Conservation (phyloP, 2,888 invertebrate species). For the Caenorhabditis japonica region DNA sequence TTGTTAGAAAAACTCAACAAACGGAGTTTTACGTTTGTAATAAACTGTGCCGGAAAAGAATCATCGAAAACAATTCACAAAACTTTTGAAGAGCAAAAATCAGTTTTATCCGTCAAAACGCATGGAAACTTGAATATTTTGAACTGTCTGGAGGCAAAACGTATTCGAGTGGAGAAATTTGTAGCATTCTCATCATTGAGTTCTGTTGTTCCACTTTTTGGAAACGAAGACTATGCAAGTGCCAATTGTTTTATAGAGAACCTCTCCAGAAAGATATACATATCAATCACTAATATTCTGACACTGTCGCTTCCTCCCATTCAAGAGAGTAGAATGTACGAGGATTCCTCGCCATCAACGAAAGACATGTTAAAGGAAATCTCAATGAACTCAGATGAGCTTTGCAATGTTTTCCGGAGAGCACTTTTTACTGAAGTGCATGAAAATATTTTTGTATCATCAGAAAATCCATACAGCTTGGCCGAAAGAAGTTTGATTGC, state of each 20-base stretch:
- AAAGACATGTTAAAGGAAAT: slow-evolving; percentile 23
- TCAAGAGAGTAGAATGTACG: slow-evolving; percentile 52
- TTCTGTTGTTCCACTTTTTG: slow-evolving; percentile 62
- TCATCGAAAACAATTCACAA: slow-evolving; percentile 42
- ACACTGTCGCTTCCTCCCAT: slow-evolving; percentile 55
- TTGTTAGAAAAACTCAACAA: slow-evolving; percentile 1
- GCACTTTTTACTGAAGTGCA: slow-evolving; percentile 10
- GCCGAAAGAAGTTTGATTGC: slow-evolving; percentile 9
- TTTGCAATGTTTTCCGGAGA: slow-evolving; percentile 21
- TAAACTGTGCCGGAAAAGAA: slow-evolving; percentile 58
- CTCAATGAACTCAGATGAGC: slow-evolving; percentile 16
- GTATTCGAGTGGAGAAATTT: slow-evolving; percentile 45
- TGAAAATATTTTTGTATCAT: slow-evolving; percentile 22
- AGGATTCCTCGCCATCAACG: slow-evolving; percentile 1
- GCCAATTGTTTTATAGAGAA: slow-evolving; percentile 67
- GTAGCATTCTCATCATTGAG: slow-evolving; percentile 67
- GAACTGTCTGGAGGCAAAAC: slow-evolving; percentile 25
- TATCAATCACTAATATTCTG: slow-evolving; percentile 13
- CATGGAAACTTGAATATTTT: slow-evolving; percentile 53
- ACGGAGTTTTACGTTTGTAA: slow-evolving; percentile 6
- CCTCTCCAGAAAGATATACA: slow-evolving; percentile 21
- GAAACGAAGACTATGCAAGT: slow-evolving; percentile 66
- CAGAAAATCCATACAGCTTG: slow-evolving; percentile 4
- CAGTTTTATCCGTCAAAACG: slow-evolving; percentile 54
- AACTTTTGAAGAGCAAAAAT: slow-evolving; percentile 29